These are phyloP conservation scores for Astyanax mexicanus DNA, from an alignment of 2,797 vertebrate genomes.

Conservation along the genomic window DNA sequence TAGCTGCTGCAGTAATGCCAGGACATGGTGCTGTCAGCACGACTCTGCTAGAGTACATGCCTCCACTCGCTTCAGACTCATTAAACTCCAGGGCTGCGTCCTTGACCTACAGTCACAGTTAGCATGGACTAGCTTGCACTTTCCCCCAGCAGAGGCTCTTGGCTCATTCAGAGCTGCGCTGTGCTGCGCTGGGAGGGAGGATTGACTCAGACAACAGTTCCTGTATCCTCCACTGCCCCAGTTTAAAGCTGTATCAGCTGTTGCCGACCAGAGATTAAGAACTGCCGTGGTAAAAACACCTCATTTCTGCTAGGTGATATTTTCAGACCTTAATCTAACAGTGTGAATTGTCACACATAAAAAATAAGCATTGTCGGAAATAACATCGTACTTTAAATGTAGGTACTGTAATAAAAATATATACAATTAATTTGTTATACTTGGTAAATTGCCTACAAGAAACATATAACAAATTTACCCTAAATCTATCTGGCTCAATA, in stretches of 20 bases:
- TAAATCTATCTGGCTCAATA: too few relatives aligned
- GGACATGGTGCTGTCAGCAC: slow-evolving; percentile 13
- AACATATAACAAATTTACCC: too few relatives aligned
- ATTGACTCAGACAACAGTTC: not conserved
- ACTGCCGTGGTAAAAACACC: too few relatives aligned
- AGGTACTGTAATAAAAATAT: too few relatives aligned
- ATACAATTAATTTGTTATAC: too few relatives aligned
- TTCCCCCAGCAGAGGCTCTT: not conserved
- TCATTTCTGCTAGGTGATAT: too few relatives aligned
- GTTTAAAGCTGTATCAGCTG: not conserved
- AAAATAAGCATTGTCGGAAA: too few relatives aligned
- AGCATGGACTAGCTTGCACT: not conserved
- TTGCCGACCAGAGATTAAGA: not conserved
- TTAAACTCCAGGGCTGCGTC: not conserved
- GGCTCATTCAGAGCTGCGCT: not conserved
- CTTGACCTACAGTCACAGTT: slow-evolving; percentile 18
- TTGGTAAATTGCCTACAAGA: too few relatives aligned
- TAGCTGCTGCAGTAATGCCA: slow-evolving; percentile 3
- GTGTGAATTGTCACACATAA: too few relatives aligned
- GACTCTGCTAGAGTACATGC: not conserved
- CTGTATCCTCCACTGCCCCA: not conserved
- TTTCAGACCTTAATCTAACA: too few relatives aligned
- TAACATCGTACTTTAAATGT: too few relatives aligned
- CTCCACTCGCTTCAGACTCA: not conserved
- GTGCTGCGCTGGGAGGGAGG: not conserved